These are phyloP conservation scores for Idaea biselata DNA, from an alignment of 2,888 invertebrate genomes.

Conservation along the genomic window DNA sequence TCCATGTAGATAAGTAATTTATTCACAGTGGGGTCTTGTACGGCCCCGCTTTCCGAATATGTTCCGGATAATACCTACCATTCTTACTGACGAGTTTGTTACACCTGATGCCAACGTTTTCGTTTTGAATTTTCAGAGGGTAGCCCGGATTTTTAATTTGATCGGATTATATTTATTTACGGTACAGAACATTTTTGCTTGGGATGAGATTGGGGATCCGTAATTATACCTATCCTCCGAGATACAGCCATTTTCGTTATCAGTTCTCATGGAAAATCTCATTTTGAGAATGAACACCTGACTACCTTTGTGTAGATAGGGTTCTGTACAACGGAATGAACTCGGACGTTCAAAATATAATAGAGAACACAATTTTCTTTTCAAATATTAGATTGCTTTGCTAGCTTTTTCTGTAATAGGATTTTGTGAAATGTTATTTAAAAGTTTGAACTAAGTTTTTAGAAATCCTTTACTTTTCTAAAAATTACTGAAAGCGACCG, in stretches of 20 bases:
- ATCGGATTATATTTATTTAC: conserved; percentile 27
- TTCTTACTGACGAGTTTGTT: conserved; percentile 65
- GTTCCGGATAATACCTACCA: conserved; percentile 69
- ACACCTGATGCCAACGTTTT: conserved; percentile 70
- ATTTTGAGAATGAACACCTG: conserved; percentile 1
- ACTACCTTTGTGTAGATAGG: background rate
- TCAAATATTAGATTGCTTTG: too few relatives aligned
- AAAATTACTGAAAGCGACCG: too few relatives aligned
- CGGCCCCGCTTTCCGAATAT: conserved; percentile 66
- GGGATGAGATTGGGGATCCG: conserved; percentile 1
- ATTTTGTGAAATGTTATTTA: too few relatives aligned
- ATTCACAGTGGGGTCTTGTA: conserved; percentile 65
- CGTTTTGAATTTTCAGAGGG: conserved; percentile 43
- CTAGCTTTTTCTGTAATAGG: too few relatives aligned
- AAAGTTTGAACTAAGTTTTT: too few relatives aligned
- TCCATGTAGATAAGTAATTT: conserved; percentile 61
- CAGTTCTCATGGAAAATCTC: background rate
- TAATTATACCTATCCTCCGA: background rate
- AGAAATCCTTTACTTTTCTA: too few relatives aligned
- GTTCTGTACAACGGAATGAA: conserved; percentile 18
- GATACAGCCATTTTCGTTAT: background rate
- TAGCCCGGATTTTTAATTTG: conserved; percentile 49
- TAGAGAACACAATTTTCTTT: too few relatives aligned
- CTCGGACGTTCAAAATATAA: background rate
- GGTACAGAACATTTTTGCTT: conserved; percentile 2